phyloP scores from a whole-genome alignment of 2,113 vertebrate genomes.

The Ceratotherium simum region DNA sequence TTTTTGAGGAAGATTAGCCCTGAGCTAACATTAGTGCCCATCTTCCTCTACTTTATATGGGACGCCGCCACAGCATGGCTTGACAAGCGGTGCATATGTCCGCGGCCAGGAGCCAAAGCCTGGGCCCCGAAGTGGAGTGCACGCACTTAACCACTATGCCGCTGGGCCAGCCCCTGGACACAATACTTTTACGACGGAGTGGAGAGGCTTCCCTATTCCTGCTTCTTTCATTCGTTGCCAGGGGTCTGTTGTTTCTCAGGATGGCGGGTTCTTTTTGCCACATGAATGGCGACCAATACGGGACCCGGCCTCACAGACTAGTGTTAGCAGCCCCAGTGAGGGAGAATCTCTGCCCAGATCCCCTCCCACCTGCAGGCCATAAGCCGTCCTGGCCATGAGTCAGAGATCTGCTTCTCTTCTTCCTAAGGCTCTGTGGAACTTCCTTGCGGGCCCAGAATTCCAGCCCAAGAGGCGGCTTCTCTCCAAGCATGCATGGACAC shows the following conservation, averaged over 20 bases:
- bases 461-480: not conserved
- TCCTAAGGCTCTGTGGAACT: not conserved
- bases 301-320: not conserved
- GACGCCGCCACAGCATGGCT: too few relatives aligned
- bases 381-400: not conserved
- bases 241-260: not conserved
- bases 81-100: too few relatives aligned
- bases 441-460: not conserved
- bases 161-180: too few relatives aligned
- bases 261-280: not conserved
- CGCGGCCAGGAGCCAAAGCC: too few relatives aligned
- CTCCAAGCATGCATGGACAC: not conserved
- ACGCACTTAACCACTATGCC: too few relatives aligned
- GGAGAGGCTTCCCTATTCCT: not conserved
- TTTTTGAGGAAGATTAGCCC: too few relatives aligned
- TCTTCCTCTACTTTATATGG: too few relatives aligned
- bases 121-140: too few relatives aligned
- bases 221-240: not conserved
- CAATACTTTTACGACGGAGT: not conserved
- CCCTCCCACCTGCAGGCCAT: not conserved
- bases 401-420: not conserved
- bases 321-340: not conserved
- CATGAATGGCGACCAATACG: not conserved
- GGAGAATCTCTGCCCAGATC: not conserved
- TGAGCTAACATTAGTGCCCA: too few relatives aligned